Evolutionary conservation across 2,797 vertebrate species (phyloP).

Genomic region (Coregonus suidteri): DNA sequence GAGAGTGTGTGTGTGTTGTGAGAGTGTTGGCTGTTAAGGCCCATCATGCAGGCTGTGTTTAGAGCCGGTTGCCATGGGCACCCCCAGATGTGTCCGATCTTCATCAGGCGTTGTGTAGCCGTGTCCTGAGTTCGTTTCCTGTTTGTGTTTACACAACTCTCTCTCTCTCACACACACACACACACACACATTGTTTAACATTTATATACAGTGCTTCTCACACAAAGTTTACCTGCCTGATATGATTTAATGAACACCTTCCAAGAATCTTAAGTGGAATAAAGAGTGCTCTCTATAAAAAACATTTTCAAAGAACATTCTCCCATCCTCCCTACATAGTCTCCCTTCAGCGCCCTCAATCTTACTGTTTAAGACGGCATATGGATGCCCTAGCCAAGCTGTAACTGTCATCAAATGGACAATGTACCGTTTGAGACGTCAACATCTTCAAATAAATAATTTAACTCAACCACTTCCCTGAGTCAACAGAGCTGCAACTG

Average conservation of each 20-base stretch:
- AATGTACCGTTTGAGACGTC: slow-evolving; percentile 21
- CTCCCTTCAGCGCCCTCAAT: not conserved
- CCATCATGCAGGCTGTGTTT: slow-evolving; percentile 3
- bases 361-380: slow-evolving; percentile 2
- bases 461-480: slow-evolving; percentile 1
- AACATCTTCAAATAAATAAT: slow-evolving; percentile 26
- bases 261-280: not conserved
- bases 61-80: not conserved
- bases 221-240: slow-evolving; percentile 6
- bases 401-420: slow-evolving; percentile 15
- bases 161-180: not conserved
- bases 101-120: not conserved
- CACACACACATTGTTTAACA: not conserved
- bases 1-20: not conserved
- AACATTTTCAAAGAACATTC: not conserved
- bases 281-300: not conserved
- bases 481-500: slow-evolving; percentile 20
- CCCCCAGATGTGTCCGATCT: slow-evolving; percentile 9
- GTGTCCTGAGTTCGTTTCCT: not conserved
- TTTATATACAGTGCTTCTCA: not conserved
- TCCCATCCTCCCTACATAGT: not conserved
- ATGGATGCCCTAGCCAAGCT: slow-evolving; percentile 13
- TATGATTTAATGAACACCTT: slow-evolving; percentile 13
- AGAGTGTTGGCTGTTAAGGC: not conserved
- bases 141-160: slow-evolving; percentile 13